Evolutionary conservation across 2,797 vertebrate species (phyloP).

Genomic region (Pagetopsis macropterus): DNA sequence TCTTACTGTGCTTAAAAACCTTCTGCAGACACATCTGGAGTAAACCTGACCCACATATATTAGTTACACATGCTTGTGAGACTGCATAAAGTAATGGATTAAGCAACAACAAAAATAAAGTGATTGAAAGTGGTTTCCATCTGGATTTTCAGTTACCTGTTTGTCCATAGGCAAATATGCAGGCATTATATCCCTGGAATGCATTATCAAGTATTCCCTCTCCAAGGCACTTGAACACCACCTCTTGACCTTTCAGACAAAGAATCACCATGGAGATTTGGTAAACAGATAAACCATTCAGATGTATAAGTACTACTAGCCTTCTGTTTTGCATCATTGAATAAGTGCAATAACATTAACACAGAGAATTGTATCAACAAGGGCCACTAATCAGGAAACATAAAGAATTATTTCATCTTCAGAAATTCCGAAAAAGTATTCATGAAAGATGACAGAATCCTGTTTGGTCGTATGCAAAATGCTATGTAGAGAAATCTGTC

Average conservation of each 20-base stretch:
- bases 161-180: constrained; percentile 99
- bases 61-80: constrained; percentile 1
- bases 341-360: constrained; percentile 18
- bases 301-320: neutral
- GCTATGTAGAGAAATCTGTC: constrained; percentile 58
- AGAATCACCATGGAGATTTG: constrained; percentile 66
- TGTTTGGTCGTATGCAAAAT: constrained; percentile 63
- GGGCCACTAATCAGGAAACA: constrained; percentile 20
- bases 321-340: constrained; percentile 16
- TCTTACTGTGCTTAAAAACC: constrained; percentile 64
- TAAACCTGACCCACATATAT: neutral
- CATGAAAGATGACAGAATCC: constrained; percentile 46
- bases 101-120: neutral
- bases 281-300: constrained; percentile 64
- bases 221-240: constrained; percentile 99
- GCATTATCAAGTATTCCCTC: constrained; percentile 99
- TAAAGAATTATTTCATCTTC: neutral
- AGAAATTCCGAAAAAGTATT: constrained; percentile 6
- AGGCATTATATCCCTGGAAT: constrained; percentile 99
- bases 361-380: constrained; percentile 24
- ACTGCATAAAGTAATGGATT: constrained; percentile 4
- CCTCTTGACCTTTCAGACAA: constrained; percentile 92
- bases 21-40: constrained; percentile 40
- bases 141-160: constrained; percentile 87
- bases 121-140: neutral